Percentiles rank a stretch among this genome's conserved stretches.
Conservation (phyloP, 2,888 invertebrate species). For the Cryptosula pallasiana region DNA sequence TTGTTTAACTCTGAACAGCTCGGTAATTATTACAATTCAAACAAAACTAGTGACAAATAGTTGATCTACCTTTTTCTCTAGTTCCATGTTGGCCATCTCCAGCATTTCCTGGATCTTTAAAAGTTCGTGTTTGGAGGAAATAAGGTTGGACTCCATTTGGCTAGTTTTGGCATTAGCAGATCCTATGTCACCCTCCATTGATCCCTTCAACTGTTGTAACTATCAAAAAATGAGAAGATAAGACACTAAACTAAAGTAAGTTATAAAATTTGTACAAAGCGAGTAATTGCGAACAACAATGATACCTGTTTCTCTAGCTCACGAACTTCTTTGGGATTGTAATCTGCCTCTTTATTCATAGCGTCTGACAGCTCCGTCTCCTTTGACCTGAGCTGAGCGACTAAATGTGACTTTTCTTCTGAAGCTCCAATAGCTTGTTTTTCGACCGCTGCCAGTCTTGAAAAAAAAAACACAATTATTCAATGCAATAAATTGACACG, state of each 20-base stretch:
- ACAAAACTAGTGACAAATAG: too few species aligned
- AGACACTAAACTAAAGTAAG: not conserved
- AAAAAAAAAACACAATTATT: not conserved
- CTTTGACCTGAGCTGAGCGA: slow-evolving; percentile 23
- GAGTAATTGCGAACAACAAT: not conserved
- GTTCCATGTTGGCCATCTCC: slow-evolving; percentile 59
- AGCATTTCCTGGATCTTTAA: slow-evolving; percentile 56
- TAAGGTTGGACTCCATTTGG: slow-evolving; percentile 46
- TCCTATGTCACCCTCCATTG: slow-evolving; percentile 39
- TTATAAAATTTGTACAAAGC: too few species aligned
- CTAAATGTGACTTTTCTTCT: slow-evolving; percentile 29
- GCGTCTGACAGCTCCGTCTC: not conserved
- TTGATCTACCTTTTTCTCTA: slow-evolving; percentile 58
- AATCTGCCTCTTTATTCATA: slow-evolving; percentile 5
- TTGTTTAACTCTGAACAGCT: too few species aligned
- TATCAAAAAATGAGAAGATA: not conserved
- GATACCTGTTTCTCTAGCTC: slow-evolving; percentile 12
- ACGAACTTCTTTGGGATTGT: not conserved
- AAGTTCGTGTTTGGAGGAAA: slow-evolving; percentile 53
- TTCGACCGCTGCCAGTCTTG: not conserved
- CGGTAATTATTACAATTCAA: too few species aligned
- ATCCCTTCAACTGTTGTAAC: slow-evolving; percentile 41
- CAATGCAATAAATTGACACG: too few species aligned
- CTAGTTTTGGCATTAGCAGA: slow-evolving; percentile 33
- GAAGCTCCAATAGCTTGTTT: slow-evolving; percentile 29